Conservation (phyloP, 1,140 invertebrate genomes). For the Euwallacea similis region DNA sequence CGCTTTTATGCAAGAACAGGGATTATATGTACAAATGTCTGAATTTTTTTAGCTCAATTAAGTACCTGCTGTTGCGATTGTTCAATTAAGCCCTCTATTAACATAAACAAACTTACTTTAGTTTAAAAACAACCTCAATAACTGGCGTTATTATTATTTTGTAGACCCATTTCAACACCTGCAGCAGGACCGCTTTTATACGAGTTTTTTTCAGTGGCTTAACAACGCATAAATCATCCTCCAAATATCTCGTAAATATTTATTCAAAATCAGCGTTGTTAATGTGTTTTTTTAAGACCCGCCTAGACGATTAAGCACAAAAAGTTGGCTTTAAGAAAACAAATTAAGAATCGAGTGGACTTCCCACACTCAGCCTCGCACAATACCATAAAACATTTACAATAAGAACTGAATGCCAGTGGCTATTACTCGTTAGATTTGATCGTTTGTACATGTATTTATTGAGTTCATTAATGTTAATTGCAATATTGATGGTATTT, state of each 20-base stretch:
- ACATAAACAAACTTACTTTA: too few relatives aligned
- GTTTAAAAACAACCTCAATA: too few relatives aligned
- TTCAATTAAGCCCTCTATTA: too few relatives aligned
- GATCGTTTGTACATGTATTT: not conserved
- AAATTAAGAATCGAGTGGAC: conserved; percentile 14
- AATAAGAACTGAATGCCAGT: conserved; percentile 11
- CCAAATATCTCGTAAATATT: conserved; percentile 1
- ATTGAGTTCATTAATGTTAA: conserved; percentile 1
- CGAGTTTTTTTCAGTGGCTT: not conserved
- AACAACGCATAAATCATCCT: conserved; percentile 1
- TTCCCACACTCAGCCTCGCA: conserved; percentile 13
- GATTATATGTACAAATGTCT: too few relatives aligned
- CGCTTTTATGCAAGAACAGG: not conserved
- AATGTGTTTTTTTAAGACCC: not conserved
- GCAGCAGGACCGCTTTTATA: too few relatives aligned
- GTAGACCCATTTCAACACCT: too few relatives aligned
- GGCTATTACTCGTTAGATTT: conserved; percentile 12
- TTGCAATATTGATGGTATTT: not conserved
- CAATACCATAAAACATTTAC: conserved; percentile 8
- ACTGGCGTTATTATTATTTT: too few relatives aligned
- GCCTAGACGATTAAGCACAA: conserved; percentile 1
- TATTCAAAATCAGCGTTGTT: conserved; percentile 1
- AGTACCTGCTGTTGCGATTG: too few relatives aligned
- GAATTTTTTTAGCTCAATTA: too few relatives aligned
- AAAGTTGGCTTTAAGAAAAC: conserved; percentile 7